Evolutionary conservation across 2,888 invertebrate species (phyloP), one percentile per base, ranked within the genome.

Genomic region (Apotomis betuletana): DNA sequence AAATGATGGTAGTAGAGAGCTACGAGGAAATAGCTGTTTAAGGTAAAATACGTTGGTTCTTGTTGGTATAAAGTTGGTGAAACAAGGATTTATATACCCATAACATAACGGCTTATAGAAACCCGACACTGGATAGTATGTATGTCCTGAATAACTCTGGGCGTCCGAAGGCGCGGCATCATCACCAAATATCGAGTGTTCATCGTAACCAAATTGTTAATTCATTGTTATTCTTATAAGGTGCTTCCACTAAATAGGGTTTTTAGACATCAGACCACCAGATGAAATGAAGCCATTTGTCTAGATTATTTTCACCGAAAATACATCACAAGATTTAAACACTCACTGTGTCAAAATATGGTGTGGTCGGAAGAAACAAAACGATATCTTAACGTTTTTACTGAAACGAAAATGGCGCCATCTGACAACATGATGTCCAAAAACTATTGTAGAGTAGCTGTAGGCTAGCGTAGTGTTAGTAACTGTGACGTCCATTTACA

Each of bases 121-220:
- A 49, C 10, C 49, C 49, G 49, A 9, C 49, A 49, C 49, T 49
- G 49, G 4, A 49, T 60, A 46, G 15, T 15, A 54, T 46, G 61
- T 57, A 41, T 44, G 52, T 69, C 51, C 52, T 63, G 61, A 61
- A 61, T 49, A 44, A 64, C 67, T 58, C 58, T 67, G 57, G 46
- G 36, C 69, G 54, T 49, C 41, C 9, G 38, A 10, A 2, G 54
- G 38, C 44, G 64, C 64, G 64, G 13, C 44, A 73, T 60, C 78
- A 76, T 81, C 80, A 79, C 86, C 86, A 86, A 86, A 86, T 81
- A 84, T 78, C 69, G 75, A 81, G 86, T 86, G 86, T 86, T 86
- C 86, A 85, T 84, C 79, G 78, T 78, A 80, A 81, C 75, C 73
- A 75, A 77, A 76, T 74, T 69, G 76, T 76, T 74, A 74, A 77